A percentile compares a stretch with the other conserved stretches of the same genome.
Conservation (phyloP, 2,888 invertebrate species). For the Brachyptera risi region DNA sequence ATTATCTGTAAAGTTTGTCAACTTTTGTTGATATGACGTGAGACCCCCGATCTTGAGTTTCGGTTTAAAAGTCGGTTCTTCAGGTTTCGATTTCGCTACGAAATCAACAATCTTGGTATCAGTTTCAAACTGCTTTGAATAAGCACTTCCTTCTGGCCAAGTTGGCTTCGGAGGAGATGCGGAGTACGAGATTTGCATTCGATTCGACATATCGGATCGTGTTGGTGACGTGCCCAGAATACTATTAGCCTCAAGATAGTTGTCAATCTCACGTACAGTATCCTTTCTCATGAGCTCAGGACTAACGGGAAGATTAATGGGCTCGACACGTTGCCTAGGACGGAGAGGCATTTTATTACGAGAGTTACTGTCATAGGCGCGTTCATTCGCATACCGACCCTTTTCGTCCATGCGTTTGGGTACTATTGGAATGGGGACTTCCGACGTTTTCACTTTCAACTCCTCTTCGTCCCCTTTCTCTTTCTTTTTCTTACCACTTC, state of each 20-base stretch:
- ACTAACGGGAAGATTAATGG: constrained; percentile 50
- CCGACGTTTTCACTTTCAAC: constrained; percentile 42
- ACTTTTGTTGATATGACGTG: constrained; percentile 53
- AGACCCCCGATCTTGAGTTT: constrained; percentile 50
- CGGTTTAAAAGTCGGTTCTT: constrained; percentile 31
- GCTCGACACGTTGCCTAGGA: constrained; percentile 53
- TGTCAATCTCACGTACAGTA: neutral
- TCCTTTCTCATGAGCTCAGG: constrained; percentile 38
- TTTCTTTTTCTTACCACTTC: constrained; percentile 63
- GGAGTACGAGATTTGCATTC: constrained; percentile 44
- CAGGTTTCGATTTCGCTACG: constrained; percentile 29
- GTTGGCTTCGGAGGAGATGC: constrained; percentile 48
- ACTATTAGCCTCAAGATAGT: neutral
- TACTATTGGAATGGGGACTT: too few species aligned
- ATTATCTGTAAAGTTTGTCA: constrained; percentile 45
- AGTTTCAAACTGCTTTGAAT: neutral
- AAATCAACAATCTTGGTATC: constrained; percentile 39
- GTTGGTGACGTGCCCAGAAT: neutral
- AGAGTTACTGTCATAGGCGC: constrained; percentile 39
- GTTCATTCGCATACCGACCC: constrained; percentile 51
- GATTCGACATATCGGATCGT: neutral
- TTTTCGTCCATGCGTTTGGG: constrained; percentile 52
- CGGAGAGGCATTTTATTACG: neutral
- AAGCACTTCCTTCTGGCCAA: constrained; percentile 39
- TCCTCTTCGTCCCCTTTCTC: constrained; percentile 40